phyloP scores from a whole-genome alignment of 35 echinoderm and acorn worm species.

The Lytechinus pictus region DNA sequence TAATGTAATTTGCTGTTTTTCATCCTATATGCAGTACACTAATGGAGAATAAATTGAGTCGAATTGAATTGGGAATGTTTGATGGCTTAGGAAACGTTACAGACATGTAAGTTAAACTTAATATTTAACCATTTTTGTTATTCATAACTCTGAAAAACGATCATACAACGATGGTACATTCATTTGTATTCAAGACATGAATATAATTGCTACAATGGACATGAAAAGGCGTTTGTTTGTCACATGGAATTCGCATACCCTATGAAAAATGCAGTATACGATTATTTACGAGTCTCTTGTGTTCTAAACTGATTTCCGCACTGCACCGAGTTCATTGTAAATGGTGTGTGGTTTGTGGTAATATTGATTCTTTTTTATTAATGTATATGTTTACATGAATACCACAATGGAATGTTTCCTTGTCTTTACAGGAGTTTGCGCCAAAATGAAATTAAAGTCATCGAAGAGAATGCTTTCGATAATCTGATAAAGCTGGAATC shows the following conservation, averaged over 20 bases:
- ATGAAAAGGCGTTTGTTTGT: no score
- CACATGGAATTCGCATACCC: no score
- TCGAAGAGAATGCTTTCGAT: conserved; percentile 24
- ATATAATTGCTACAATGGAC: no score
- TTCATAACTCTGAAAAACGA: no score
- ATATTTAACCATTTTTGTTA: no score
- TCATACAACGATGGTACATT: no score
- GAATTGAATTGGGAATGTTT: background rate
- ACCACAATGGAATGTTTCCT: background rate
- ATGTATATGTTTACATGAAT: background rate
- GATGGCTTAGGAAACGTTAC: background rate
- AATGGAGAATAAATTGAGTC: background rate
- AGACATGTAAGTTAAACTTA: background rate
- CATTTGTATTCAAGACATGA: no score
- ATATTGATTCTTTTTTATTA: background rate
- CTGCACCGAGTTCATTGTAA: background rate
- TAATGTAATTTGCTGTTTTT: no score
- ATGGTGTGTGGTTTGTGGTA: background rate
- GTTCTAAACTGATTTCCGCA: no score
- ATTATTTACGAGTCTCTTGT: no score
- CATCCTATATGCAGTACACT: background rate
- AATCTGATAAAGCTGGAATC: background rate
- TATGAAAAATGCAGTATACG: no score
- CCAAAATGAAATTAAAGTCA: background rate
- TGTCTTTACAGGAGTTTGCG: conserved; percentile 20